These are phyloP conservation scores for Luidia sarsii DNA, from an alignment of 53 echinoderm and acorn worm genomes.

Conservation along the genomic window DNA sequence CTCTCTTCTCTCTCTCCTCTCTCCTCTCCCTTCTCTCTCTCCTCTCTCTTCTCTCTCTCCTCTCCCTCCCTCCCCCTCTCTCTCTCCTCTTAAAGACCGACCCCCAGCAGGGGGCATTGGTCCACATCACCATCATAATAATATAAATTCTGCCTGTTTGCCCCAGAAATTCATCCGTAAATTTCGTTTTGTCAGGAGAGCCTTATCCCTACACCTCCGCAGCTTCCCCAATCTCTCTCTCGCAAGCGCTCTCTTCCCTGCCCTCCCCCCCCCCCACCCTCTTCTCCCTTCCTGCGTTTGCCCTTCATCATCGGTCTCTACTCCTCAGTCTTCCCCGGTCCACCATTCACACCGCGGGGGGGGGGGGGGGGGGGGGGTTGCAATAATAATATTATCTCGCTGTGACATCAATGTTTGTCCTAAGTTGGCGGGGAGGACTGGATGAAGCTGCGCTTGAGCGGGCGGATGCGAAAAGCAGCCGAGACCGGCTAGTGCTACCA, in stretches of 20 bases:
- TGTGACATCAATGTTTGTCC: conserved; percentile 55
- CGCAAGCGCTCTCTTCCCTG: background rate
- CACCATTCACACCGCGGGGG: conserved; percentile 3
- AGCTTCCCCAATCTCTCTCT: background rate
- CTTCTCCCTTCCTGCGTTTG: background rate
- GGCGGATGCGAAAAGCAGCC: conserved; percentile 27
- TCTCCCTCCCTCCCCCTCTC: too few relatives aligned
- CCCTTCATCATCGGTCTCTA: too few relatives aligned
- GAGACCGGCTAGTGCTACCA: too few relatives aligned
- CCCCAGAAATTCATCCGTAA: conserved; percentile 45
- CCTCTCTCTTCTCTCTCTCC: too few relatives aligned
- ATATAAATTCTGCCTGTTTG: conserved; percentile 48
- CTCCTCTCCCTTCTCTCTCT: too few relatives aligned
- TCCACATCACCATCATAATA: too few relatives aligned
- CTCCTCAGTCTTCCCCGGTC: background rate
- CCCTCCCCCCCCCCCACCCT: background rate
- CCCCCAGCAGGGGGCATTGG: too few relatives aligned
- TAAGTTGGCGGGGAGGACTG: conserved; percentile 1
- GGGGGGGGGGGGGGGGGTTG: too few relatives aligned
- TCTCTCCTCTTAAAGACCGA: too few relatives aligned
- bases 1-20: too few relatives aligned
- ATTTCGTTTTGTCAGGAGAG: background rate
- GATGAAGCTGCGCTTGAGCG: conserved; percentile 36
- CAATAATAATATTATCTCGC: conserved; percentile 53
- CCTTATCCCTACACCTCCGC: conserved; percentile 5